phyloP scores from a whole-genome alignment of 2,113 vertebrate species.

The Fukomys damarensis region DNA sequence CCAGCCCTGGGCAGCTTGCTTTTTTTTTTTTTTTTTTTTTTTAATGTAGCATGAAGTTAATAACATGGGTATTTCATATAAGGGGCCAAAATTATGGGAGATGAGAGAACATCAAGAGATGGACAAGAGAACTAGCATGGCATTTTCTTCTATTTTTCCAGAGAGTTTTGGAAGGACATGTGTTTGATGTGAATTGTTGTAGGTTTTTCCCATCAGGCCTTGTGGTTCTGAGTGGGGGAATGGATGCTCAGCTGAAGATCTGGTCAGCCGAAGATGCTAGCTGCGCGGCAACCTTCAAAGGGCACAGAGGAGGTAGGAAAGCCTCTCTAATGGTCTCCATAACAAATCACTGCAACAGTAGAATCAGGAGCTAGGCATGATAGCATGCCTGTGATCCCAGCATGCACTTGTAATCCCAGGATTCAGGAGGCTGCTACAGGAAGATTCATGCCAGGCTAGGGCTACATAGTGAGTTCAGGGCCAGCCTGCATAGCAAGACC shows the following conservation, averaged over 20 bases:
- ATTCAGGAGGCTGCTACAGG: neutral
- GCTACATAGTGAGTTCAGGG: neutral
- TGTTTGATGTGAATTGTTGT: conserved; percentile 91
- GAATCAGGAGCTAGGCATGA: neutral
- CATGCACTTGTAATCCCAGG: neutral
- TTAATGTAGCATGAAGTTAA: neutral
- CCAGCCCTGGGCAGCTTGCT: too few relatives aligned
- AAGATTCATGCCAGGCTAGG: neutral
- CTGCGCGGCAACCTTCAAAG: conserved; percentile 89
- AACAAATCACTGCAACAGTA: neutral
- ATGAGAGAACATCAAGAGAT: conserved; percentile 44
- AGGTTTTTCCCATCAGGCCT: conserved; percentile 90
- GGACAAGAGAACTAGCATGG: conserved; percentile 77
- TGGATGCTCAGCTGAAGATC: conserved; percentile 90
- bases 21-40: too few relatives aligned
- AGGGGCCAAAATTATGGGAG: neutral
- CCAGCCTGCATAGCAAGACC: neutral
- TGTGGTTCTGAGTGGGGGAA: conserved; percentile 90
- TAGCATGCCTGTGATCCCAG: neutral
- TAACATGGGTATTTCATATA: neutral
- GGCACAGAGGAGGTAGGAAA: conserved; percentile 89
- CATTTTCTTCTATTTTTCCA: conserved; percentile 85
- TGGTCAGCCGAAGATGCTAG: conserved; percentile 89
- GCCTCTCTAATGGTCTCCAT: neutral
- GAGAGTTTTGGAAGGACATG: conserved; percentile 90